These are phyloP conservation scores for Tachina lurida DNA, from an alignment of 2,888 invertebrate genomes.

Conservation along the genomic window DNA sequence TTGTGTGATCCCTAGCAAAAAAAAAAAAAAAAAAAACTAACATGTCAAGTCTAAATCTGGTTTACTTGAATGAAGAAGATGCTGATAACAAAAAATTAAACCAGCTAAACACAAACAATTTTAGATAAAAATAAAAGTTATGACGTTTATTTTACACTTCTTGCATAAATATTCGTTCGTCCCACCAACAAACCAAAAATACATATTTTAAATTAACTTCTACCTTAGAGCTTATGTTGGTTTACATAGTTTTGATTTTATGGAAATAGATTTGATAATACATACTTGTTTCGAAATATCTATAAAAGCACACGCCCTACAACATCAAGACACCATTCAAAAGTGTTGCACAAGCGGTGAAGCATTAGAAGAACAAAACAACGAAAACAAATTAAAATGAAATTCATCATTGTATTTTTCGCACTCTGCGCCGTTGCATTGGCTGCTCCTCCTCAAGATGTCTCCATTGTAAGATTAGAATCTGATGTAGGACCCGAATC, in stretches of 20 bases:
- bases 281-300: not conserved
- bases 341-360: slow-evolving; percentile 44
- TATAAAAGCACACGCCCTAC: slow-evolving; percentile 46
- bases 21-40: slow-evolving; percentile 4
- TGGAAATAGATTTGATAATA: not conserved
- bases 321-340: slow-evolving; percentile 55
- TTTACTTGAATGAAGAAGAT: slow-evolving; percentile 6
- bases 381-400: slow-evolving; percentile 70
- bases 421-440: slow-evolving; percentile 79
- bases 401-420: slow-evolving; percentile 80
- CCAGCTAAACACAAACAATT: not conserved
- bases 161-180: slow-evolving; percentile 2
- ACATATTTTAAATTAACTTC: slow-evolving; percentile 19
- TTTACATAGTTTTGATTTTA: slow-evolving; percentile 2
- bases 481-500: slow-evolving; percentile 80
- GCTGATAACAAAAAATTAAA: slow-evolving; percentile 5
- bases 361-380: slow-evolving; percentile 47
- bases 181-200: slow-evolving; percentile 16
- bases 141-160: slow-evolving; percentile 31
- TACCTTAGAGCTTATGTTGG: not conserved
- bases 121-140: slow-evolving; percentile 6
- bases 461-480: slow-evolving; percentile 38
- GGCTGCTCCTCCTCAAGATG: slow-evolving; percentile 66
- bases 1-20: slow-evolving; percentile 1
- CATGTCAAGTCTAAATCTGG: slow-evolving; percentile 23